phyloP scores from a whole-genome alignment of 2,797 vertebrate species.

The Onychomys torridus region DNA sequence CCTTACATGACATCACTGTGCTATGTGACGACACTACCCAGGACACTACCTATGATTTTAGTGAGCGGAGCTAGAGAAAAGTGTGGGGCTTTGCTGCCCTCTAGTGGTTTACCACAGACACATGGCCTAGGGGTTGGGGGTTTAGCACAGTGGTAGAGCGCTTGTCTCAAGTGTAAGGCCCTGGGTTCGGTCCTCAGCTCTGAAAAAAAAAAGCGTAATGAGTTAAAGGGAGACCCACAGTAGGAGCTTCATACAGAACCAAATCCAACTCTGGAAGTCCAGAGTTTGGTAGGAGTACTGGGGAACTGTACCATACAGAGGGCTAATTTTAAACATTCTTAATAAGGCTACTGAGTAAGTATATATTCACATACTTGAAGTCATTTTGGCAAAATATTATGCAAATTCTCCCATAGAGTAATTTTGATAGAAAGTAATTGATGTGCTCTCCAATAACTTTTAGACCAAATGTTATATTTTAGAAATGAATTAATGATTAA shows the following conservation, averaged over 20 bases:
- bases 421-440: background rate
- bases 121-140: background rate
- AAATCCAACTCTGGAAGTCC: rapidly evolving
- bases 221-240: background rate
- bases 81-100: slow-evolving; percentile 84
- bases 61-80: background rate
- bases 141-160: too few species aligned
- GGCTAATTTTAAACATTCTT: background rate
- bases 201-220: too few species aligned
- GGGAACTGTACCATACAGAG: background rate
- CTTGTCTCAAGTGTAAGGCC: too few species aligned
- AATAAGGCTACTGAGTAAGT: background rate
- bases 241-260: background rate
- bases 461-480: background rate
- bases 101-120: slow-evolving; percentile 71
- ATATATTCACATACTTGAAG: slow-evolving; percentile 12
- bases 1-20: slow-evolving; percentile 1
- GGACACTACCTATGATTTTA: background rate
- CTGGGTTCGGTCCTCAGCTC: too few species aligned
- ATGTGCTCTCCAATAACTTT: background rate
- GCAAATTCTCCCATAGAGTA: background rate
- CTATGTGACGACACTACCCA: background rate
- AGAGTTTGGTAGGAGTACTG: background rate
- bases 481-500: slow-evolving; percentile 10
- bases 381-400: slow-evolving; percentile 36